phyloP scores from a whole-genome alignment of 1,140 invertebrate species.

The Ylistrum balloti region DNA sequence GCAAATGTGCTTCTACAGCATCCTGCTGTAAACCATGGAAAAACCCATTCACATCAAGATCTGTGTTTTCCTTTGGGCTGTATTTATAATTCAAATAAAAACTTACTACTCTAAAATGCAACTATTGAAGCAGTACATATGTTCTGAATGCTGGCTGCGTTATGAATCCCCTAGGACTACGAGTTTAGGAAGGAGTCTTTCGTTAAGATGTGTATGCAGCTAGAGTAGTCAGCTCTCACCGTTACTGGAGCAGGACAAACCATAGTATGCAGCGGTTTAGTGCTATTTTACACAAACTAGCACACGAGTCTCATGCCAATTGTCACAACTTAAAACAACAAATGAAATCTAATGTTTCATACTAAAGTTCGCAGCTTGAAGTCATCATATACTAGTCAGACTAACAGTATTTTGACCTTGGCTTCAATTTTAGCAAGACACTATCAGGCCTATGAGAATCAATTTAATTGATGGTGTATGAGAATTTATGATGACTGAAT shows the following conservation, averaged over 20 bases:
- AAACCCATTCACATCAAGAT: not conserved
- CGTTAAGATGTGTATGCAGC: not conserved
- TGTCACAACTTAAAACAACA: not conserved
- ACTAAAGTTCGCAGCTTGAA: not conserved
- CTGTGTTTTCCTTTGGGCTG: not conserved
- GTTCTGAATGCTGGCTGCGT: not conserved
- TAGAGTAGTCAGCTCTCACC: not conserved
- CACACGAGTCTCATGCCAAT: not conserved
- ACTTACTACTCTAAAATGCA: not conserved
- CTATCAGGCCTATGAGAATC: not conserved
- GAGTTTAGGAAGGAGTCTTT: not conserved
- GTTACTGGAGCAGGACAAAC: not conserved
- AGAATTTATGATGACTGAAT: not conserved
- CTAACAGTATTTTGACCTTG: not conserved
- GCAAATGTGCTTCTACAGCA: not conserved
- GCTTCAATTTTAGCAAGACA: not conserved
- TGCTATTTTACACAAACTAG: not conserved
- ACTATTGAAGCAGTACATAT: conserved; percentile 27
- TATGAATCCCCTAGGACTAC: not conserved
- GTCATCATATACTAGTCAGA: not conserved
- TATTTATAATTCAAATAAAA: conserved; percentile 10
- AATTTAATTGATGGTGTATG: not conserved
- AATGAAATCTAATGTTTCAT: not conserved
- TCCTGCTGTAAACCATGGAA: not conserved
- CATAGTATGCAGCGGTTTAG: not conserved